Percentiles rank a stretch among this genome's conserved stretches.
phyloP scores from a whole-genome alignment of 2,113 vertebrate species.

The Odontesthes bonariensis region DNA sequence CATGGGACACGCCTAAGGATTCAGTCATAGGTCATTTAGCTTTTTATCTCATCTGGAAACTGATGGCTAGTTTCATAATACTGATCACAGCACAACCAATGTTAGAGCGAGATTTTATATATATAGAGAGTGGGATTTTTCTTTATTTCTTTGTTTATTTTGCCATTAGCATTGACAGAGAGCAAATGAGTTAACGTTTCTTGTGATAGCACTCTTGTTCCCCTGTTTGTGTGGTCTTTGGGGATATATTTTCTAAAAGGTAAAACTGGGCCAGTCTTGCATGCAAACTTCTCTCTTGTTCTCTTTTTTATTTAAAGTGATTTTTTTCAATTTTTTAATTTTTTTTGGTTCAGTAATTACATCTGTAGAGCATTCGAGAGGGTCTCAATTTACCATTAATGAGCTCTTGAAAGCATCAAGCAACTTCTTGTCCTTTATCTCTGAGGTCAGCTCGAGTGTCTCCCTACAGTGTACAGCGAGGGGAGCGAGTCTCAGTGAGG shows the following conservation, averaged over 20 bases:
- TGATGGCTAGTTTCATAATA: no score
- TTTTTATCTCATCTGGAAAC: no score
- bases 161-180: conserved; percentile 44
- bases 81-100: conserved; percentile 8
- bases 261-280: conserved; percentile 74
- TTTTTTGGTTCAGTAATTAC: conserved; percentile 54
- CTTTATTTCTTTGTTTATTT: no score
- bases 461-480: no score
- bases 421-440: neutral
- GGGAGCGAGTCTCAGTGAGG: no score
- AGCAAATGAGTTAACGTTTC: conserved; percentile 58
- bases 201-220: conserved; percentile 60
- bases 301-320: conserved; percentile 64
- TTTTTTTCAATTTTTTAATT: no score
- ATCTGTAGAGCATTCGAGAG: conserved; percentile 63
- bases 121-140: no score
- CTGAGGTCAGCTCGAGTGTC: neutral
- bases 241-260: conserved; percentile 63
- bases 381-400: conserved; percentile 62
- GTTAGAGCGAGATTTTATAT: conserved; percentile 14
- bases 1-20: no score
- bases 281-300: conserved; percentile 53
- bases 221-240: conserved; percentile 70
- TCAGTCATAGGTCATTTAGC: conserved; percentile 15
- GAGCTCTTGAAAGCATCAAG: conserved; percentile 38